Evolutionary conservation across 2,888 invertebrate genomes (phyloP), one percentile per base, ranked within the genome.

Genomic region (Syrista parreyssii): DNA sequence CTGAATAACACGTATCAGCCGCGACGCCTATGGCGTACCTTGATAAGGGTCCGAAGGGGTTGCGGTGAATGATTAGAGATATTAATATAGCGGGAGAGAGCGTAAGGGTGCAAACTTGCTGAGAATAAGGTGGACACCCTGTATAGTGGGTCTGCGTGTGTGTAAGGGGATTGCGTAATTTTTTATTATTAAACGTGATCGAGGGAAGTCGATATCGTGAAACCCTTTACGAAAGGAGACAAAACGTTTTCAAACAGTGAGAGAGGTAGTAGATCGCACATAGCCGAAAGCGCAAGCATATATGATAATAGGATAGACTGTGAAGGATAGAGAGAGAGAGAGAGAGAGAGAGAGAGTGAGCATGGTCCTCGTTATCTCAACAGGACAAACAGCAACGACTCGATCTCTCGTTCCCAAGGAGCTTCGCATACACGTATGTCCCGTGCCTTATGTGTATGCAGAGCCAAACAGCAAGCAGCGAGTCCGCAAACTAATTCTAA

Each of bases 401-500:
- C 31, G 71, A 71, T 71, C 71, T 71, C 71, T 71, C 71, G 31
- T 31, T 71, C 31, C 31, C 31, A 71, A 71, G 80, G 78, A 77
- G 80, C 80, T 82, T 76, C 78, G 79, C 75, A n/a, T n/a, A 74
- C 76, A 78, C 78, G 69, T 74, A 33, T 75, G 74, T 78, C 36
- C 76, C 74, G 77, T 33, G 73, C 36, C 74, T 73, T 69, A 78
- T 55, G 35, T 33, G 23, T 31, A 33, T 35, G 73, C 68, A 82
- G 84, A 84, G 84, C 82, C 86, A 86, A 86, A 86, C 86, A 86
- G 84, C 85, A 82, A 81, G 81, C 80, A 79, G 79, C 77, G 81
- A 83, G 85, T 86, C 84, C 84, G 89, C 89, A 91, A 91, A 90
- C 91, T 91, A 91, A 91, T 91, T 91, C 90, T 90, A 90, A 91